Conservation (phyloP, 2,113 vertebrate species). For the Ophiodon elongatus region DNA sequence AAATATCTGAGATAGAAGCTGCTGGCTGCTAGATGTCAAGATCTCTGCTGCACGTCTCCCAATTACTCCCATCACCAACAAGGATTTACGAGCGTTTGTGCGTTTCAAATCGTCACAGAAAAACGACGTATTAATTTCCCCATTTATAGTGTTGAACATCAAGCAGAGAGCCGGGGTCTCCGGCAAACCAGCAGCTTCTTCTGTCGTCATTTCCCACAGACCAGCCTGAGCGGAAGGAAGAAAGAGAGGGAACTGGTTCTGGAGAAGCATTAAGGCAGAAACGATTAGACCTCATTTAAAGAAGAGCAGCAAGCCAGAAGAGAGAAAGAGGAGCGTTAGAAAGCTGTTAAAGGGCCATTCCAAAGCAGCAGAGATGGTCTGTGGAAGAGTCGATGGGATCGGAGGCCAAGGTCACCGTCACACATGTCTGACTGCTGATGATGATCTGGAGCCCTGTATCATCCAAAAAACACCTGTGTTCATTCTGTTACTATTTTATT, state of each 20-base stretch:
- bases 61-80: neutral
- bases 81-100: neutral
- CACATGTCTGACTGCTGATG: slow-evolving; percentile 3
- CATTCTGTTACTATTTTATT: neutral
- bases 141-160: no score
- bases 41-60: neutral
- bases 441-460: neutral
- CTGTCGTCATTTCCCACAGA: slow-evolving; percentile 66
- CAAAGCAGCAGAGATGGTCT: slow-evolving; percentile 69
- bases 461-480: neutral
- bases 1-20: slow-evolving; percentile 58
- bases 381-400: slow-evolving; percentile 58
- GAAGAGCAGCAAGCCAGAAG: slow-evolving; percentile 43
- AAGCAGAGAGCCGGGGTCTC: neutral
- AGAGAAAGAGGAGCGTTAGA: slow-evolving; percentile 39
- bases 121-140: neutral
- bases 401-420: slow-evolving; percentile 64
- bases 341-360: slow-evolving; percentile 59
- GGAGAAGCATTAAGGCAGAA: slow-evolving; percentile 59
- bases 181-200: slow-evolving; percentile 76
- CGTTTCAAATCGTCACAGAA: neutral
- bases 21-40: slow-evolving; percentile 54
- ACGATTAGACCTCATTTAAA: slow-evolving; percentile 30
- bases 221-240: slow-evolving; percentile 65
- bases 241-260: slow-evolving; percentile 23